Conservation (phyloP, 2,888 invertebrate species). For the Epistrophe eligans region DNA sequence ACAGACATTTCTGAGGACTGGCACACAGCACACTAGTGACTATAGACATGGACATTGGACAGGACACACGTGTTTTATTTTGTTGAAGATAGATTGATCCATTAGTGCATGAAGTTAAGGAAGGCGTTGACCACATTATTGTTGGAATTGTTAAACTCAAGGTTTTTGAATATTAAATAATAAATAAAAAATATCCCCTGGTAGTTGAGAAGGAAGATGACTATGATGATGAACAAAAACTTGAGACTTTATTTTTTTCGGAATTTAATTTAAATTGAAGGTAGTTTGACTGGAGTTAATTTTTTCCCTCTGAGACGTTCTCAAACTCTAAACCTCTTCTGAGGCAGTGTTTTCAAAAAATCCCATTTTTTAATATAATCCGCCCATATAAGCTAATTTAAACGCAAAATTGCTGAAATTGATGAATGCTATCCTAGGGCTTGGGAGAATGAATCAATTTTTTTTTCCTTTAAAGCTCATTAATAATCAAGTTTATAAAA, state of each 20-base stretch:
- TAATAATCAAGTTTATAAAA: conserved; percentile 64
- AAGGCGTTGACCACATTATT: conserved; percentile 62
- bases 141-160: conserved; percentile 56
- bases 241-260: neutral
- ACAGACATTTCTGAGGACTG: conserved; percentile 2
- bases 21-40: too few relatives aligned
- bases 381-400: conserved; percentile 63
- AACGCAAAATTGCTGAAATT: conserved; percentile 59
- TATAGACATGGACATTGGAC: conserved; percentile 8
- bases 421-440: conserved; percentile 37
- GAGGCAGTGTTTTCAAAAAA: neutral
- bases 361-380: conserved; percentile 11
- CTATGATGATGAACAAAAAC: neutral
- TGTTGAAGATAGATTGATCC: conserved; percentile 54
- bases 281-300: neutral
- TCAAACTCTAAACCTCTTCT: neutral
- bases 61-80: conserved; percentile 50
- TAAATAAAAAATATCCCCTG: conserved; percentile 1
- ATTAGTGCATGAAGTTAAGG: conserved; percentile 39
- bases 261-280: conserved; percentile 45
- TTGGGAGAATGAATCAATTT: conserved; percentile 4
- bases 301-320: too few relatives aligned
- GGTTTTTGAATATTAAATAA: conserved; percentile 30
- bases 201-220: neutral
- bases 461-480: conserved; percentile 49